phyloP scores from a whole-genome alignment of 2,888 invertebrate genomes.

The Agrotis clavis region DNA sequence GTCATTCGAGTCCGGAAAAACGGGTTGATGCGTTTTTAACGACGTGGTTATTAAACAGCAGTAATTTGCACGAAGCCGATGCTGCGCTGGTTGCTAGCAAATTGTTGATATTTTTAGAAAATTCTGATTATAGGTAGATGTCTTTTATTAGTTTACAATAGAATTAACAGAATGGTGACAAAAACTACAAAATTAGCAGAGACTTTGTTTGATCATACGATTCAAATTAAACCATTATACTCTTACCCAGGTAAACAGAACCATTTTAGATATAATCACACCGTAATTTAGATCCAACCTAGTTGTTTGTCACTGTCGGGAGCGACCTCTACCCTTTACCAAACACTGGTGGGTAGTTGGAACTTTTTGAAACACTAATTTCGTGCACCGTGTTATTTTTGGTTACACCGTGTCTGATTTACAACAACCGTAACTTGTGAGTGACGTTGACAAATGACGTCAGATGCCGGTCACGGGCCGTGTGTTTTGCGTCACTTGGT shows the following conservation, averaged over 20 bases:
- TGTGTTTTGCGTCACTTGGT: constrained; percentile 81
- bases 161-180: not conserved
- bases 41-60: no score
- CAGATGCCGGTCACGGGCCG: constrained; percentile 78
- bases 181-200: constrained; percentile 7
- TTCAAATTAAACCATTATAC: constrained; percentile 52
- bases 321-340: constrained; percentile 57
- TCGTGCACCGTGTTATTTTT: constrained; percentile 59
- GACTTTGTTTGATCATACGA: constrained; percentile 19
- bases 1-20: no score
- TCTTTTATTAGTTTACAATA: not conserved
- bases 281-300: constrained; percentile 57
- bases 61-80: no score
- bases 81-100: no score
- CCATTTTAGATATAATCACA: constrained; percentile 58
- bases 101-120: not conserved
- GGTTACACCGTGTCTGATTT: constrained; percentile 75
- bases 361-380: constrained; percentile 61
- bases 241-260: constrained; percentile 53
- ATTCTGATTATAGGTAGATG: not conserved
- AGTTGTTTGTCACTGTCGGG: constrained; percentile 63
- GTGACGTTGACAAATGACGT: constrained; percentile 87
- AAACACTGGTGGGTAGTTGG: constrained; percentile 56
- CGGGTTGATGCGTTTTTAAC: no score
- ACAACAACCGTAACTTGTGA: constrained; percentile 77